Base-by-base conservation (phyloP, 2,888 invertebrate genomes). In the Dendrolimus pini region DNA sequence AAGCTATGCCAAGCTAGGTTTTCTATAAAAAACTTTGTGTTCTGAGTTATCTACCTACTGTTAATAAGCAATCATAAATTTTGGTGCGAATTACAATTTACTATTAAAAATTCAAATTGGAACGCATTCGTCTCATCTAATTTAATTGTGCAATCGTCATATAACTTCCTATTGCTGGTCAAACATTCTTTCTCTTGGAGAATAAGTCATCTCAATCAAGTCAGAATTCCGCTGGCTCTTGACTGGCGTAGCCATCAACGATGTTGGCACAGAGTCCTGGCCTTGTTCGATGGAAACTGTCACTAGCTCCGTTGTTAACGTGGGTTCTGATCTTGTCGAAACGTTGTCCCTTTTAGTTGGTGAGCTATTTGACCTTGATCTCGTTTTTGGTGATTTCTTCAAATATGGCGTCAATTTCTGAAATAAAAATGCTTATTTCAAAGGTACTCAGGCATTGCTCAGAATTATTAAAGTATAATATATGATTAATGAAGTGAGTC, bases 341-440 rank as follows among this genome's bases (percentile, higher is more conserved):
- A 66, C 59, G 9, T 74, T 78, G 65, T 87, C 87, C 6, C 72
- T 75, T 61, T 78, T 82, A 30, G 65, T 73, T 1, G 85, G 84
- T 0, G 87, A 83, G 56, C 67, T 76, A 1, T 68, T 74, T 1
- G 80, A 76, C 7, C 73, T 72, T n/a, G 65, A 65, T 9, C 72
- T 70, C 2, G 72, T 72, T 8, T 73, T 74, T 12, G 69, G 67
- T 7, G 80, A 72, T 60, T 80, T 85, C 58, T 75, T 74, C 54
- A 88, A 65, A 63, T 84, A 72, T 0, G 85, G 85, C 2, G 78
- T 80, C 56, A 89, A 61, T 81, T 82, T 86, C 89, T 89, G 79
- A 10, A 71, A 77, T 58, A n/a, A 59, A 56, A 13, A 9, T 14
- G 13, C 1, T 13, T 47, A 42, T 54, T 18, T 18, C 2, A 18